These are phyloP conservation scores for Nettapus auritus DNA, from an alignment of 2,113 vertebrate genomes.

Conservation along the genomic window DNA sequence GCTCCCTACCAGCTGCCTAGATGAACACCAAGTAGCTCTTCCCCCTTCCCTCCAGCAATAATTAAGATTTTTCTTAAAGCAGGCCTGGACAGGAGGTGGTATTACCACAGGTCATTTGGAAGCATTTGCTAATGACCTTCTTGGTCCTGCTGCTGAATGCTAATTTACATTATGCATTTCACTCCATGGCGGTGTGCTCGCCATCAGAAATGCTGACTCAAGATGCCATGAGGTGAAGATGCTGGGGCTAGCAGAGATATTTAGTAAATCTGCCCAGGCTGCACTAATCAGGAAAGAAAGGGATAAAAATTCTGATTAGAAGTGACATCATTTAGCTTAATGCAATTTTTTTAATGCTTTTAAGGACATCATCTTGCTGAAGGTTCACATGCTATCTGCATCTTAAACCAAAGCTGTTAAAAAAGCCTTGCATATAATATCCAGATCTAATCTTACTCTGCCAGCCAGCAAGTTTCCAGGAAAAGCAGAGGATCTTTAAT, in stretches of 20 bases:
- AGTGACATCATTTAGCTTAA: constrained; percentile 44
- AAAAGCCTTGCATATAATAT: background rate
- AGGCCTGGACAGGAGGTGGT: background rate
- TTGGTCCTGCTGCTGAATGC: background rate
- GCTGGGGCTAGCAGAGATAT: background rate
- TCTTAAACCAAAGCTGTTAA: constrained; percentile 26
- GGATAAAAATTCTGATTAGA: constrained; percentile 45
- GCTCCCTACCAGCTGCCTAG: background rate
- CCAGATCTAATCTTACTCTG: constrained; percentile 26
- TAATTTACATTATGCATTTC: constrained; percentile 37
- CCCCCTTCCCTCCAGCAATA: background rate
- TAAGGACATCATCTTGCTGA: background rate
- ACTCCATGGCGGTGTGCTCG: background rate
- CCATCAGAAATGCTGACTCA: constrained; percentile 53
- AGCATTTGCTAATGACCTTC: constrained; percentile 6
- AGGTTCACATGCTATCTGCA: background rate
- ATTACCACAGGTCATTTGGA: constrained; percentile 27
- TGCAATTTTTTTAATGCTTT: constrained; percentile 9
- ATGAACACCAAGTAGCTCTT: background rate
- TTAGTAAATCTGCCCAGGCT: constrained; percentile 8
- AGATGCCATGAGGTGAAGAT: background rate
- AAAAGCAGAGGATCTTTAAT: constrained; percentile 43
- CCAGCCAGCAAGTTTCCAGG: constrained; percentile 28
- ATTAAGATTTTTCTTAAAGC: constrained; percentile 13
- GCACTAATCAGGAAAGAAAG: constrained; percentile 12